Evolutionary conservation across 2,888 invertebrate species (phyloP), one percentile per base, ranked within the genome.

Genomic region (Dyspetes luteomarginatus): DNA sequence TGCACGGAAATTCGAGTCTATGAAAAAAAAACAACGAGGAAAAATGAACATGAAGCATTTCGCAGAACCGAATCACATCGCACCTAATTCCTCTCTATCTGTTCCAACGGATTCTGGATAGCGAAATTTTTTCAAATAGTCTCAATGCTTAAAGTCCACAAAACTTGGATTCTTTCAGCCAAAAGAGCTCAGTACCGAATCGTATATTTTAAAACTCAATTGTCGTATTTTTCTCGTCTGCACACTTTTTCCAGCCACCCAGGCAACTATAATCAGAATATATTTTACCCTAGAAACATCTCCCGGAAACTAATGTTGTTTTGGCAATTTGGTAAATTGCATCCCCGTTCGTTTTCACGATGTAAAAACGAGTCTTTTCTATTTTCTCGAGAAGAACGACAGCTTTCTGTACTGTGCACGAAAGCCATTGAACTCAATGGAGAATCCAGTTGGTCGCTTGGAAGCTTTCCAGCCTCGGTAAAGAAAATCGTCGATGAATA

Each of bases 241-340:
- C n/a, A n/a, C n/a, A n/a, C n/a, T n/a, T 55, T 52, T n/a, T 24
- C 19, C 55, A 26, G 26, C 55, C 15, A 43, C 3, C 9, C 43
- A 43, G 43, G 17, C 30, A 0, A 52, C 56, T 52, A 28, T 3
- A 12, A 15, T 3, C 12, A 15, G 36, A 62, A 15, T 2, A 3
- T 45, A 26, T 52, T 22, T 48, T 28, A 30, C 65, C 12, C 67
- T n/a, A 56, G 3, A 56, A 12, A 24, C 15, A 43, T 43, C 45
- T 17, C 28, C 7, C 9, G 45, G 4, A 58, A 74, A 74, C 62
- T 69, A 69, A 79, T 79, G 64, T 56, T 81, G 68, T 76, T 76
- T 77, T 68, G 72, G 73, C 68, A 77, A 73, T 81, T 77, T 64
- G 56, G 56, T 52, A 77, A 77, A 79, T 79, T 79, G 78, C 78